Evolutionary conservation across 2,113 vertebrate genomes (phyloP), one percentile per base, ranked within the genome.

Genomic region (Cyprinodon tularosa): DNA sequence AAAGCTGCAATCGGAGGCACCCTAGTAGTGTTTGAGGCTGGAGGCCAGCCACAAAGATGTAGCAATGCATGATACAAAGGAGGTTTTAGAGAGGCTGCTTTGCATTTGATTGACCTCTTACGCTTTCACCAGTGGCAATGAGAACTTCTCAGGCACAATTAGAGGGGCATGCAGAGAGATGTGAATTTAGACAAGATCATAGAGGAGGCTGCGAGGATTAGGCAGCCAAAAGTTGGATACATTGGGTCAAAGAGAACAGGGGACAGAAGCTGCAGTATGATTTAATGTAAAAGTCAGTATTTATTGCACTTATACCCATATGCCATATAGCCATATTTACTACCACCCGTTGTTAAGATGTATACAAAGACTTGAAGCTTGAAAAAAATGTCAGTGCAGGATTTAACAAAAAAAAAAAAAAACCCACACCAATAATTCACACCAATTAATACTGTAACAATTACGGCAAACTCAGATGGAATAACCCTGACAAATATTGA

Each of bases 141-240:
- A 91, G 86, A 91, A 89, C 82, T 90, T 67, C 83, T 88, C 81
- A 68, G 77, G 73, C 42, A 72, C 67, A 83, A 89, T 88, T 87
- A 90, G 83, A 76, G 83, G 78, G 74, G 71, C 86, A 83, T 88
- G 84, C 84, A 82, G 88, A 86, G 75, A 87, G 87, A 90, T 88
- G 89, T 92, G 86, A 86, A 90, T 90, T 85, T 82, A 86, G 85
- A 88, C 86, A 87, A 88, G 87, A 90, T 90, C 90, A 89, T 85
- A 90, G 83, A 69, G 69, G 69, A 78, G 78, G 83, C 89, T 88
- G 86, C 71, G 2, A 84, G 81, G 84, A 86, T 88, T 83, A 87
- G 71, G 72, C 65, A 86, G 80, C 77, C 73, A 82, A 76, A 87
- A 84, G 77, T 83, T 78, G 63, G 76, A 70, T 63, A n/a, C 90